phyloP scores from a whole-genome alignment of 64 coral and sea anemone genomes.

The Orbicella faveolata region DNA sequence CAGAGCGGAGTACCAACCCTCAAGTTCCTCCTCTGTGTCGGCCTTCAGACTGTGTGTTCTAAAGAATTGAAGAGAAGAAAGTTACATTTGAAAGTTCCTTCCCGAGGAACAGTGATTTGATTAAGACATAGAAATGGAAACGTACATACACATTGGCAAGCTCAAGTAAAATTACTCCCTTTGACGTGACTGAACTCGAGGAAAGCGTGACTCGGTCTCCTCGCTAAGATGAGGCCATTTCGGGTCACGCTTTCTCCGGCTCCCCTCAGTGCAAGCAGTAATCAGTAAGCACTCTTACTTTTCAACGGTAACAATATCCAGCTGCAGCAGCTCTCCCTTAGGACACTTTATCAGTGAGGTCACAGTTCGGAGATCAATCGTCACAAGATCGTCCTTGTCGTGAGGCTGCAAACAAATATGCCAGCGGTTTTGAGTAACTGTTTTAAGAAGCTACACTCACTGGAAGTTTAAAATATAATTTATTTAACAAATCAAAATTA shows the following conservation, averaged over 20 bases:
- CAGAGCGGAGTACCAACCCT: constrained; percentile 67
- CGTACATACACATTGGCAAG: too few species aligned
- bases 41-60: constrained; percentile 88
- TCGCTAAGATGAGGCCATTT: too few species aligned
- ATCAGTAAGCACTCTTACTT: constrained; percentile 54
- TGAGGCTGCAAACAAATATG: constrained; percentile 26
- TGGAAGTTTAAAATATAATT: too few species aligned
- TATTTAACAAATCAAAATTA: not conserved
- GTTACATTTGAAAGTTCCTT: not conserved
- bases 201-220: too few species aligned
- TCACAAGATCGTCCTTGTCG: constrained; percentile 87
- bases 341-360: constrained; percentile 68
- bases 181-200: too few species aligned
- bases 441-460: too few species aligned
- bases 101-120: not conserved
- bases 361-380: constrained; percentile 81
- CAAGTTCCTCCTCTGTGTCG: constrained; percentile 83
- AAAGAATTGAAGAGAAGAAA: not conserved
- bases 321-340: constrained; percentile 45
- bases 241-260: too few species aligned
- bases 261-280: too few species aligned
- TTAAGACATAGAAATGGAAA: not conserved
- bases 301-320: constrained; percentile 88
- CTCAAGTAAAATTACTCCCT: too few species aligned
- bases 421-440: not conserved